Base-by-base conservation (phyloP, 2,888 invertebrate genomes). In the Xylota segnis region DNA sequence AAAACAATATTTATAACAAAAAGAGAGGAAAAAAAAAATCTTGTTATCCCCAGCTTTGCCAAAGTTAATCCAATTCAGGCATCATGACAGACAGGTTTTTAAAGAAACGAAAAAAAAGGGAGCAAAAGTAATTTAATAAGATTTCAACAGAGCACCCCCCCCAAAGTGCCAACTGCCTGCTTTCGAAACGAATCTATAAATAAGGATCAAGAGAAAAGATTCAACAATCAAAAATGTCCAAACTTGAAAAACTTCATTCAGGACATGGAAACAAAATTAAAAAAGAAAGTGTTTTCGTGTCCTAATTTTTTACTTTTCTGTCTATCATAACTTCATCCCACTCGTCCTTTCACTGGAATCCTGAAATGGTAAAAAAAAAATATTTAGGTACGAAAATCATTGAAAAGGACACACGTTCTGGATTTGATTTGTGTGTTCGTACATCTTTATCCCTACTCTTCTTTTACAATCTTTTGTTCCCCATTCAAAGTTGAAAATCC, bases 101-200 rank as follows among this genome's bases (percentile, higher is more conserved):
- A 43, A 14, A 5, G n/a, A 1, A 27, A 12, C 27, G 5, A 50
- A 27, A 52, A 12, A 23, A 14, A 54, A 29, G 12, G 45, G 47
- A 5, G n/a, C 27, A 9, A 47, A 18, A 65, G 47, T 37, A 16
- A 34, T 65, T 65, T 50, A 65, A 47, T 50, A 18, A 50, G n/a
- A 34, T 65, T 50, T 65, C 34, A 34, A 23, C 34, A 34, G 12
- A 50, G 34, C n/a, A 65, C 50, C 65, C 23, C 34, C n/a, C 23
- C 34, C n/a, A 50, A 65, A 65, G 50, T 65, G 65, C 23, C 50
- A 65, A 65, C 43, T 34, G 16, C 16, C 47, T 40, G 18, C 50
- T 50, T 6, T 23, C 45, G 23, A 34, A 37, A 34, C 6, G n/a
- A 47, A 47, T 65, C 32, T 2, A 16, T 16, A 47, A 50, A 50